Conservation (phyloP, 2,113 vertebrate genomes). For the Rostratula benghalensis region DNA sequence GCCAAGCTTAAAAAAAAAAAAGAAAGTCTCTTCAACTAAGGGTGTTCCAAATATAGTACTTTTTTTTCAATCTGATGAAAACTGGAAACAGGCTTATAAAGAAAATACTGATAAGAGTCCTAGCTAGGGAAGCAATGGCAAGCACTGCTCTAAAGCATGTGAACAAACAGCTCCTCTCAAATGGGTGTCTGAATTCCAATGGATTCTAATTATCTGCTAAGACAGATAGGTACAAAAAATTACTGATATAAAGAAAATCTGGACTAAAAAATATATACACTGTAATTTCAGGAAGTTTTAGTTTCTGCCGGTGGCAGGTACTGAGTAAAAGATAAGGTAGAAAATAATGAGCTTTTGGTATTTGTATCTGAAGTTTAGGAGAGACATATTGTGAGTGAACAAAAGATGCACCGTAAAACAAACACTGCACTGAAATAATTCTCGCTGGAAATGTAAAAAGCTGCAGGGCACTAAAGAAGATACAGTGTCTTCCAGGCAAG, state of each 20-base stretch:
- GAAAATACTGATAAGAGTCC: slow-evolving; percentile 3
- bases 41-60: background rate
- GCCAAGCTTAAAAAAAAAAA: background rate
- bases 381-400: background rate
- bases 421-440: background rate
- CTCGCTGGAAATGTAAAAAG: background rate
- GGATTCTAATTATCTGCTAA: slow-evolving; percentile 29
- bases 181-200: background rate
- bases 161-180: background rate
- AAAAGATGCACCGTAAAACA: slow-evolving; percentile 30
- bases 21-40: background rate
- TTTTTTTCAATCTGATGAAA: background rate
- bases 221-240: background rate
- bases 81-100: background rate
- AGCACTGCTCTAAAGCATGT: background rate
- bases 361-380: background rate
- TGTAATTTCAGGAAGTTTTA: background rate
- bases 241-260: background rate
- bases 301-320: background rate
- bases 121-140: background rate
- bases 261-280: background rate
- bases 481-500: background rate
- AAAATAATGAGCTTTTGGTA: slow-evolving; percentile 34
- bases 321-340: background rate
- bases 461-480: background rate